phyloP scores from a whole-genome alignment of 2,113 vertebrate genomes.

The Colius striatus region DNA sequence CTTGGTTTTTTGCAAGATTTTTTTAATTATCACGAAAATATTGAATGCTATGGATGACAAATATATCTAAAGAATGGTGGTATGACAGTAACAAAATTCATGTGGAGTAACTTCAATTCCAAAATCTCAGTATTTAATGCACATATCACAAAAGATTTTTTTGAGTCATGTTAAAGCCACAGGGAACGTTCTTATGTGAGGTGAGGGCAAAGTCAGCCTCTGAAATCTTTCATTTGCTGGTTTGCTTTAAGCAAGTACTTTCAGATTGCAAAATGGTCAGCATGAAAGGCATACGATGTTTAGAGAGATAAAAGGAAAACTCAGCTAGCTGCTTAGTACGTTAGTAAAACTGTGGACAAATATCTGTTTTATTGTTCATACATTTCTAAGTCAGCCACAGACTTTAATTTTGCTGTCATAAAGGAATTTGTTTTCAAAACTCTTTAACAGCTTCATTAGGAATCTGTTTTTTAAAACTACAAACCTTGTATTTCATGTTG shows the following conservation, averaged over 20 bases:
- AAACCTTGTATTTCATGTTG: not conserved
- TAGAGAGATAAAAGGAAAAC: not conserved
- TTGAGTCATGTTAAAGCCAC: conserved; percentile 4
- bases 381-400: not conserved
- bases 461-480: not conserved
- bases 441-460: not conserved
- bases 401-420: not conserved
- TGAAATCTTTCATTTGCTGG: not conserved
- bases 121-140: not conserved
- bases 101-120: not conserved
- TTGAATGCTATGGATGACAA: not conserved
- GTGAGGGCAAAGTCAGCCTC: not conserved
- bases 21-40: not conserved
- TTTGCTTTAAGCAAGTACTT: not conserved
- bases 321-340: not conserved
- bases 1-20: not conserved
- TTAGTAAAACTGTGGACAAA: not conserved
- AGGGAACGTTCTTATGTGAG: conserved; percentile 4
- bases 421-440: not conserved
- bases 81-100: not conserved
- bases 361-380: not conserved
- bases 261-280: not conserved
- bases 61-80: not conserved
- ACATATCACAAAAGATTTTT: conserved; percentile 2
- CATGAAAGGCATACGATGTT: not conserved